A percentile compares a stretch with the other conserved stretches of the same genome.
Evolutionary conservation across 1,140 invertebrate genomes (phyloP).

Genomic region (Penaeus japonicus): DNA sequence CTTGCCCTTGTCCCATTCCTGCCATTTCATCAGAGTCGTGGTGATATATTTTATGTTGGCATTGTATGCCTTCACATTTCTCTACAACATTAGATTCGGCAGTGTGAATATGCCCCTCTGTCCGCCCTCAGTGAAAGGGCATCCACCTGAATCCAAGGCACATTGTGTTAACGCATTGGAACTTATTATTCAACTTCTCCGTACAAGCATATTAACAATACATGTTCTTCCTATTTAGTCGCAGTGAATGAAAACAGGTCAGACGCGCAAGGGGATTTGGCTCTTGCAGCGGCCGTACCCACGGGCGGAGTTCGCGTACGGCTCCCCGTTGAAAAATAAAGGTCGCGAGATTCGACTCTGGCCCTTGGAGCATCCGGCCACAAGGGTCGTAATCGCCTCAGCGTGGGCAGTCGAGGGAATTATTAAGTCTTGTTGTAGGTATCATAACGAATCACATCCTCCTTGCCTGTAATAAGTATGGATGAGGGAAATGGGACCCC

Average conservation of each 20-base stretch:
- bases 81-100: constrained; percentile 27
- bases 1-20: constrained; percentile 1
- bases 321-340: constrained; percentile 31
- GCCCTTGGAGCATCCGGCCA: neutral
- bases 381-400: constrained; percentile 21
- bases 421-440: constrained; percentile 55
- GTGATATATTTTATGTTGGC: constrained; percentile 38
- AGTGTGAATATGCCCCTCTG: constrained; percentile 7
- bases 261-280: neutral
- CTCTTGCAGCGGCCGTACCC: neutral
- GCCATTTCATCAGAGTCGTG: constrained; percentile 34
- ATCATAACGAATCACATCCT: constrained; percentile 56
- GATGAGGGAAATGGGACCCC: constrained; percentile 46
- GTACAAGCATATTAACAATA: constrained; percentile 57
- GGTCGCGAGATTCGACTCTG: neutral
- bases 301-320: constrained; percentile 19
- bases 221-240: constrained; percentile 54
- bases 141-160: constrained; percentile 43
- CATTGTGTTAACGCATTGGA: constrained; percentile 54
- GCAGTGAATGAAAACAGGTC: constrained; percentile 50
- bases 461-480: constrained; percentile 53
- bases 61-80: constrained; percentile 30
- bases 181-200: constrained; percentile 55
- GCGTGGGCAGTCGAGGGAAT: constrained; percentile 29
- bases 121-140: constrained; percentile 32